These are phyloP conservation scores for Cerastoderma edule DNA, from an alignment of 2,888 invertebrate genomes.

Conservation along the genomic window DNA sequence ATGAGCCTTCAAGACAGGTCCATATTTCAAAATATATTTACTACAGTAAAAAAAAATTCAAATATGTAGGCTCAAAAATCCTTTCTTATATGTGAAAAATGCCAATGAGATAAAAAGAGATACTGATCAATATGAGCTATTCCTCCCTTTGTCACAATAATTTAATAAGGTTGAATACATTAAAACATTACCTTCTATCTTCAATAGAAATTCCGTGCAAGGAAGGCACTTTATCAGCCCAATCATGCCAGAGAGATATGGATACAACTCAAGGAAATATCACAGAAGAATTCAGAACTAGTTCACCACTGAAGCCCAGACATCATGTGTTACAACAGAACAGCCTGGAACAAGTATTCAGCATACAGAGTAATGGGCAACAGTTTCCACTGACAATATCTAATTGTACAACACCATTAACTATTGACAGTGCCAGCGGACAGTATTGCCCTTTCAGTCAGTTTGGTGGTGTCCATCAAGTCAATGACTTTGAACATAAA, in stretches of 20 bases:
- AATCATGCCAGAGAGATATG: background rate
- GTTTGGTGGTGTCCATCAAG: background rate
- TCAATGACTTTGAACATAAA: background rate
- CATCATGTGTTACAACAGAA: background rate
- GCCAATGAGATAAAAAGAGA: no score
- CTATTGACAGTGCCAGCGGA: background rate
- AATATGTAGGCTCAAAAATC: no score
- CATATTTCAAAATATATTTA: no score
- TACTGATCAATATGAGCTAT: no score
- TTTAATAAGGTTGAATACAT: no score
- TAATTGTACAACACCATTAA: background rate
- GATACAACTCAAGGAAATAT: background rate
- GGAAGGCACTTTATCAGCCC: background rate
- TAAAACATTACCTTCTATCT: background rate
- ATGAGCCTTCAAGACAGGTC: no score
- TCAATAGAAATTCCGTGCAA: background rate
- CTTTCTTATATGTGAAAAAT: no score
- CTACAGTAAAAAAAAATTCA: no score
- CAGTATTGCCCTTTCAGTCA: background rate
- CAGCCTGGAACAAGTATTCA: background rate
- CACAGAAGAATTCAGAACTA: no score
- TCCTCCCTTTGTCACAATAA: no score
- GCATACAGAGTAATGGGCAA: background rate
- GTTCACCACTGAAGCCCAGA: background rate
- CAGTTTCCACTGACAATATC: background rate